Evolutionary conservation across 1,140 invertebrate species (phyloP).

Genomic region (Listronotus oregonensis): DNA sequence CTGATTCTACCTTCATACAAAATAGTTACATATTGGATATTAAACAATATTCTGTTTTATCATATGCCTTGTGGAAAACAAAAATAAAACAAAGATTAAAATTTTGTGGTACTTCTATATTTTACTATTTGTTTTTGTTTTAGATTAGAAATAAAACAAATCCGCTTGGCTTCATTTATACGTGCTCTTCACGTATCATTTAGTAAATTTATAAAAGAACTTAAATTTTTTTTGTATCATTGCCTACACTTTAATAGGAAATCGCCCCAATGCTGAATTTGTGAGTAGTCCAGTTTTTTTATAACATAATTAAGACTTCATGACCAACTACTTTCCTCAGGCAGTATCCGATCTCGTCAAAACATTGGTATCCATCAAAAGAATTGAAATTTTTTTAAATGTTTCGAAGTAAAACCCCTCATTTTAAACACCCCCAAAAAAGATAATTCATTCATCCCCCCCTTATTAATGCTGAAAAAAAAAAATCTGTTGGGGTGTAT

Average conservation of each 20-base stretch:
- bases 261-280: conserved; percentile 72
- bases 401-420: conserved; percentile 56
- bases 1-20: too few species aligned
- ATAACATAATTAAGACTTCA: conserved; percentile 72
- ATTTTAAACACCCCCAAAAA: conserved; percentile 35
- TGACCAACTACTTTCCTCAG: conserved; percentile 74
- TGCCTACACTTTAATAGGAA: conserved; percentile 71
- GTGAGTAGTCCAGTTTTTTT: conserved; percentile 74
- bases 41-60: too few species aligned
- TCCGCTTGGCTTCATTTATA: conserved; percentile 70
- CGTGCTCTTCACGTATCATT: conserved; percentile 74
- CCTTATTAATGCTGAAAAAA: conserved; percentile 26
- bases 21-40: too few species aligned
- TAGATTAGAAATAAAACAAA: conserved; percentile 69
- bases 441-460: conserved; percentile 34
- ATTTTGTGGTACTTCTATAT: too few species aligned
- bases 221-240: conserved; percentile 79
- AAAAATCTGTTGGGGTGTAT: conserved; percentile 38
- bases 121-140: not conserved
- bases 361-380: conserved; percentile 67
- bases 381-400: conserved; percentile 71
- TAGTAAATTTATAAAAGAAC: conserved; percentile 72
- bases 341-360: conserved; percentile 64
- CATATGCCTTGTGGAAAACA: too few species aligned
- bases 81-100: too few species aligned